These are phyloP conservation scores for Nomada fucata DNA, from an alignment of 2,888 invertebrate species.

Conservation along the genomic window DNA sequence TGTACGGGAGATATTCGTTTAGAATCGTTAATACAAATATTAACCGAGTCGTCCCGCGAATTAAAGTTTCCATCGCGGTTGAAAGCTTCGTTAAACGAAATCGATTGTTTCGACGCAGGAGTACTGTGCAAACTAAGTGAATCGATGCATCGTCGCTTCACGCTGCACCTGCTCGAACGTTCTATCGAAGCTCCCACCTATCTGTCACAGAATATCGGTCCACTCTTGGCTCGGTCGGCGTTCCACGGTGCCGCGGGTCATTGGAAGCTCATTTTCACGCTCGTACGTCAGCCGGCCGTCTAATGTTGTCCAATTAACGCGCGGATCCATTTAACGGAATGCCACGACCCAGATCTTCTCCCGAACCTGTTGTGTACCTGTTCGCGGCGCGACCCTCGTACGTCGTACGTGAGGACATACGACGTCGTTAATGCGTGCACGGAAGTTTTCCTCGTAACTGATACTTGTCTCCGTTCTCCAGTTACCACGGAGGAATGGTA, in stretches of 20 bases:
- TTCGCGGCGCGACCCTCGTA: constrained; percentile 65
- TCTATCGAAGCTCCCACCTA: no score
- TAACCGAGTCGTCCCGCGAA: no score
- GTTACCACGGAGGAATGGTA: constrained; percentile 79
- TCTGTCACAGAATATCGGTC: no score
- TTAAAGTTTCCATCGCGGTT: no score
- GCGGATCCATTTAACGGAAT: constrained; percentile 47
- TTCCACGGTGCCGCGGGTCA: not conserved
- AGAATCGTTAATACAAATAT: no score
- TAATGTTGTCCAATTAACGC: constrained; percentile 54
- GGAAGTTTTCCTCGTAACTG: constrained; percentile 82
- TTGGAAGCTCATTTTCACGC: not conserved
- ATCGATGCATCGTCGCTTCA: no score
- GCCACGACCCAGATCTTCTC: constrained; percentile 69
- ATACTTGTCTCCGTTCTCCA: constrained; percentile 80
- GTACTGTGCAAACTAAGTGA: no score
- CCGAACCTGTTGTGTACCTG: constrained; percentile 71
- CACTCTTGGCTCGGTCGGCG: not conserved
- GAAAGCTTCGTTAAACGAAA: no score
- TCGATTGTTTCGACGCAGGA: no score
- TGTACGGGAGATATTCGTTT: no score
- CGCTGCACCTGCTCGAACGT: no score
- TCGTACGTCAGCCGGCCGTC: constrained; percentile 1
- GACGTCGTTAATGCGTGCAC: constrained; percentile 75
- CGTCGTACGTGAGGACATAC: constrained; percentile 67